Evolutionary conservation across 2,113 vertebrate genomes (phyloP).

Genomic region (Nycticorax nycticorax): DNA sequence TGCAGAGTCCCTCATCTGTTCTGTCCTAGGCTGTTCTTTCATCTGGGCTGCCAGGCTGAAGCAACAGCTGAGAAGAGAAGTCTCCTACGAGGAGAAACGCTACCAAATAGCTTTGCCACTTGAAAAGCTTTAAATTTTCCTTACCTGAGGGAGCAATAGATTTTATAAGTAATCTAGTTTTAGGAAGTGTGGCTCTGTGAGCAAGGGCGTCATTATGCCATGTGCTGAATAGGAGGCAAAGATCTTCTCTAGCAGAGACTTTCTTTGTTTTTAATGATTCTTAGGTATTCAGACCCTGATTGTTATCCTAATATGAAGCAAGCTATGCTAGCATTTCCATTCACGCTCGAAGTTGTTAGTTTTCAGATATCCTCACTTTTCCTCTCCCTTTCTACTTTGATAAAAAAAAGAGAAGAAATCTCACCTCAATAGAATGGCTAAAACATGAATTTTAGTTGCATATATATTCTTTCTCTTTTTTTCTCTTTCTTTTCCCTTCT

Average conservation of each 20-base stretch:
- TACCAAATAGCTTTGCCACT: not conserved
- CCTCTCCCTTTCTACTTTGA: not conserved
- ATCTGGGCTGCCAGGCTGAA: constrained; percentile 8
- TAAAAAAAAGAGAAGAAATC: not conserved
- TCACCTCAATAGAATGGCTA: not conserved
- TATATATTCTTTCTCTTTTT: not conserved
- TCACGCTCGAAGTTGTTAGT: not conserved
- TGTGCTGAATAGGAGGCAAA: not conserved
- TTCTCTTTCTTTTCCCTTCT: not conserved
- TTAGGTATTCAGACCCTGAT: not conserved
- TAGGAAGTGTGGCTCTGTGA: not conserved
- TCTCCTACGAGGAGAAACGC: not conserved
- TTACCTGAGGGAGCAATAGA: not conserved
- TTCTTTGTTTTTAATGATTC: not conserved
- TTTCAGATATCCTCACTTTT: not conserved
- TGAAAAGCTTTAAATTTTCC: constrained; percentile 28
- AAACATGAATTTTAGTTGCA: not conserved
- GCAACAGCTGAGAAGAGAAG: constrained; percentile 8
- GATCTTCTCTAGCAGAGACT: not conserved
- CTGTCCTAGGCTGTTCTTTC: constrained; percentile 5
- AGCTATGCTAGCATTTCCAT: not conserved
- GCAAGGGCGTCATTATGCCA: not conserved
- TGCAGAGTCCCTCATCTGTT: not conserved
- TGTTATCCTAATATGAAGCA: not conserved
- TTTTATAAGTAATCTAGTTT: constrained; percentile 35